Evolutionary conservation across 2,797 vertebrate species (phyloP), one percentile per base, ranked within the genome.

Genomic region (Cryptoprocta ferox): DNA sequence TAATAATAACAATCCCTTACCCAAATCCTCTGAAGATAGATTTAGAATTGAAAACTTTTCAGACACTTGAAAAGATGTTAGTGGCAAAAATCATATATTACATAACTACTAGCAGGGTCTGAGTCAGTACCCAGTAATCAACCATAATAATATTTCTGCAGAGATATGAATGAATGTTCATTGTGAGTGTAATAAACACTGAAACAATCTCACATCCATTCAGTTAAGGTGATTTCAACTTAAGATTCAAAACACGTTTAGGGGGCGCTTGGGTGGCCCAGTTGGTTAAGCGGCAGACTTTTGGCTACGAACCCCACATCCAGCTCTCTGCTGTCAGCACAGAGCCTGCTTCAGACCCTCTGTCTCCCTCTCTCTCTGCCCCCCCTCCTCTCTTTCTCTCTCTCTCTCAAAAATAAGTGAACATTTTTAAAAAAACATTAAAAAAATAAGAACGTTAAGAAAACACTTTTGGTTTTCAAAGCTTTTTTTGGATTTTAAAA

Each of bases 401-500:
- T 59, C 56, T 59, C 56, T 59, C 21, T 59, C 56, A 59, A 59
- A 59, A 59, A 59, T 24, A 53, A 53, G 19, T 53, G 24, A 59
- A 59, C 56, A 59, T 59, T 56, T 24, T 19, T 8, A 59, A 59
- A 8, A 59, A 59, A 59, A 59, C 53, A 56, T 56, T 56, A 56
- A 56, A 56, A 56, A 56, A 56, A 56, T 59, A 59, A 59, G 21
- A 59, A 59, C 19, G 56, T 59, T 59, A 59, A 59, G 19, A 24
- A 53, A 79, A 48, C 16, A 21, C 13, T 32, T 50, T 21, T 53
- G 28, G 15, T 66, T 86, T 75, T 81, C 61, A 48, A n/a, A 75
- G 24, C 0, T 81, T 84, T 91, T 95, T 84, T 75, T 30, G 15
- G 11, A 91, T 86, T 95, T 87, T 79, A 86, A 71, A 97, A 95